phyloP scores from a whole-genome alignment of 2,113 vertebrate genomes.

The Pluvialis apricaria region DNA sequence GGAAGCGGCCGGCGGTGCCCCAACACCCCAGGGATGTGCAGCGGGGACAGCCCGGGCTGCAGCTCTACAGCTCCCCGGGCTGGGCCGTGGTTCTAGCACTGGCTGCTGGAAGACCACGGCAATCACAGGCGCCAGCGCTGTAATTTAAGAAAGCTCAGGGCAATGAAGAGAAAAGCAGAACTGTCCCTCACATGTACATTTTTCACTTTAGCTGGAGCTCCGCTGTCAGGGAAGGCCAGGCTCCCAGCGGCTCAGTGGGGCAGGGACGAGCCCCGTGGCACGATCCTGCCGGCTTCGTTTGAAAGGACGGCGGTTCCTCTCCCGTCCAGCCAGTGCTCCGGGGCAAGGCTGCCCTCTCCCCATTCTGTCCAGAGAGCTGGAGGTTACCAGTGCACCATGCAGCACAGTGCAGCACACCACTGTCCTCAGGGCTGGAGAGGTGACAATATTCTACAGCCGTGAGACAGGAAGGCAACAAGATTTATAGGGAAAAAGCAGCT shows the following conservation, averaged over 20 bases:
- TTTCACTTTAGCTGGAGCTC: background rate
- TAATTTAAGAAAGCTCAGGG: background rate
- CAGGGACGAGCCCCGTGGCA: background rate
- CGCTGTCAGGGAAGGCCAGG: rapidly evolving
- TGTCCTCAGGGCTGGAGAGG: background rate
- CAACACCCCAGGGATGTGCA: background rate
- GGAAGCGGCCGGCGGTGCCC: rapidly evolving
- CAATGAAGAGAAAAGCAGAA: background rate
- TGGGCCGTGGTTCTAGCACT: background rate
- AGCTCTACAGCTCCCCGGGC: background rate
- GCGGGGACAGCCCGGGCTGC: rapidly evolving
- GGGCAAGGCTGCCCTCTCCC: background rate
- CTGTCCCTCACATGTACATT: rapidly evolving
- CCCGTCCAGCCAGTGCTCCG: rapidly evolving
- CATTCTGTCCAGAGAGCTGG: background rate
- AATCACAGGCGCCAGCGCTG: background rate
- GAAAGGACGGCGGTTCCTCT: rapidly evolving
- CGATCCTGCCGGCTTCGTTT: rapidly evolving
- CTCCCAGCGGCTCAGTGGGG: too few relatives aligned
- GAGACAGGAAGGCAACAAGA: background rate
- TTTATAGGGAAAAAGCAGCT: background rate
- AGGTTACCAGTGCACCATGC: background rate
- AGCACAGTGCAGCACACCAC: background rate
- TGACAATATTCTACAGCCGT: background rate
- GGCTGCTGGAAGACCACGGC: background rate